phyloP scores from a whole-genome alignment of 2,888 invertebrate genomes.

The Cephus pulcher region DNA sequence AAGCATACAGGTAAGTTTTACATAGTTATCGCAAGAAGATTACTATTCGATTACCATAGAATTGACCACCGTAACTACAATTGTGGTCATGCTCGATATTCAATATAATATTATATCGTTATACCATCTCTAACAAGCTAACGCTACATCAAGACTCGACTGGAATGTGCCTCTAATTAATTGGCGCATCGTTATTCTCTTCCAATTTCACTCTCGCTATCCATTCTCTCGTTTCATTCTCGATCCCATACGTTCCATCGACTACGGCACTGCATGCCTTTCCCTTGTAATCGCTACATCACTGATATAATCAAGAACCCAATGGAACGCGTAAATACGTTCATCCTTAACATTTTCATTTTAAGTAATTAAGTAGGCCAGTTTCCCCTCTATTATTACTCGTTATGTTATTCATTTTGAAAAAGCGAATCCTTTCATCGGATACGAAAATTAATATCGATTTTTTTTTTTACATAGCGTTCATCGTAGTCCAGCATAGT shows the following conservation, averaged over 20 bases:
- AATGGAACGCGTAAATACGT: background rate
- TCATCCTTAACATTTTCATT: background rate
- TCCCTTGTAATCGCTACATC: background rate
- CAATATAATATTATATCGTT: constrained; percentile 42
- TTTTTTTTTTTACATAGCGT: background rate
- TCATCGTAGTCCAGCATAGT: background rate
- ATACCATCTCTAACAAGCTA: constrained; percentile 61
- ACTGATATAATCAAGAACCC: background rate
- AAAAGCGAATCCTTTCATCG: background rate
- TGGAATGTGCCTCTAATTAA: constrained; percentile 56
- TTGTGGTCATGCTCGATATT: constrained; percentile 54
- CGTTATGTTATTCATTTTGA: background rate
- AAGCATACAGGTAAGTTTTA: constrained; percentile 78
- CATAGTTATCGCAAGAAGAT: constrained; percentile 50
- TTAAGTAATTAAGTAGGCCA: background rate
- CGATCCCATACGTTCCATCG: background rate
- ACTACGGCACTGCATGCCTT: background rate
- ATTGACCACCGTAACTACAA: constrained; percentile 57
- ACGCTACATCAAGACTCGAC: constrained; percentile 58
- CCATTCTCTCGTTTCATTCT: constrained; percentile 14
- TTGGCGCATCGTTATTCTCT: constrained; percentile 6
- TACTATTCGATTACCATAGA: constrained; percentile 51
- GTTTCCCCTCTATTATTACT: background rate
- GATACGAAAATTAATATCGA: background rate
- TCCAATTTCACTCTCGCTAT: constrained; percentile 13